Evolutionary conservation across 2,797 vertebrate species (phyloP).

Genomic region (Discoglossus pictus): DNA sequence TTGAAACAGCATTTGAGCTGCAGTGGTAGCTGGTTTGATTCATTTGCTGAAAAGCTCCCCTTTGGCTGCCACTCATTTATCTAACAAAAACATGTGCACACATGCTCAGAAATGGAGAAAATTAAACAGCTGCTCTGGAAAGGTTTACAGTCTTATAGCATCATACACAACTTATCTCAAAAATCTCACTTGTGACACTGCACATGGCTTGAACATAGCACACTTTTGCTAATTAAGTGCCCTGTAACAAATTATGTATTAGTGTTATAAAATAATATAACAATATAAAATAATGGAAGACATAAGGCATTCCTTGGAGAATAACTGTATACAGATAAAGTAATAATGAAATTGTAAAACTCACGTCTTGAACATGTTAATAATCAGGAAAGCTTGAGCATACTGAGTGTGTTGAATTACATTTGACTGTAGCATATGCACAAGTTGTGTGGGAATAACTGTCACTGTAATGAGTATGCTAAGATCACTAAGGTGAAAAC

Average conservation of each 20-base stretch:
- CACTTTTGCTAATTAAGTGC: slow-evolving; percentile 36
- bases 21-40: slow-evolving; percentile 52
- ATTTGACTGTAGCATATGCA: no score
- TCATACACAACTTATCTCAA: slow-evolving; percentile 34
- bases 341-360: no score
- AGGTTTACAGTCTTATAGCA: slow-evolving; percentile 13
- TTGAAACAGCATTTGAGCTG: slow-evolving; percentile 44
- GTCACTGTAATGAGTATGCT: no score
- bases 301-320: no score
- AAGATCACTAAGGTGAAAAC: no score
- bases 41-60: slow-evolving; percentile 52
- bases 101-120: slow-evolving; percentile 21
- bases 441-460: no score
- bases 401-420: no score
- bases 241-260: slow-evolving; percentile 24
- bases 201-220: slow-evolving; percentile 29
- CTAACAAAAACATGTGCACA: neutral
- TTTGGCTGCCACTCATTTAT: slow-evolving; percentile 48
- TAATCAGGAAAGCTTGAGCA: no score
- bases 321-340: no score
- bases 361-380: no score
- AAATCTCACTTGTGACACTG: slow-evolving; percentile 44
- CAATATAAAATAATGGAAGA: no score
- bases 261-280: slow-evolving; percentile 22
- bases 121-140: slow-evolving; percentile 36